Evolutionary conservation across 2,888 invertebrate genomes (phyloP).

Genomic region (Volucella inanis): DNA sequence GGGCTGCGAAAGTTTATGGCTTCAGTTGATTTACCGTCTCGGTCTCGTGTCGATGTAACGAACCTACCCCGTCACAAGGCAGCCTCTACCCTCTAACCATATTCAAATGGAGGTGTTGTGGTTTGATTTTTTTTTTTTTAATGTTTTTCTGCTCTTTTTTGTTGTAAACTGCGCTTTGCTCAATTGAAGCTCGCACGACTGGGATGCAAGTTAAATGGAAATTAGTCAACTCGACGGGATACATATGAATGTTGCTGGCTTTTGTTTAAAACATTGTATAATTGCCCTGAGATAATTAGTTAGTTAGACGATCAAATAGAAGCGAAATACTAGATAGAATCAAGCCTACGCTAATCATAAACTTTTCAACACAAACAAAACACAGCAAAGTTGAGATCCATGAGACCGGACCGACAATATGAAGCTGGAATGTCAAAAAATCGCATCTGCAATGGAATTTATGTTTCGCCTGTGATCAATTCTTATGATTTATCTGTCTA

Average conservation of each 20-base stretch:
- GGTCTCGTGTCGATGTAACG: background rate
- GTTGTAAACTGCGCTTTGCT: conserved; percentile 35
- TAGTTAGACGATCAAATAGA: conserved; percentile 41
- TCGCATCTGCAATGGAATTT: conserved; percentile 57
- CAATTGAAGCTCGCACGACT: conserved; percentile 35
- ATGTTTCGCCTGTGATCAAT: conserved; percentile 7
- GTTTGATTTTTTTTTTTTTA: conserved; percentile 35
- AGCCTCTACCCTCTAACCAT: conserved; percentile 20
- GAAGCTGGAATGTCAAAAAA: conserved; percentile 54
- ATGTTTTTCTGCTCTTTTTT: background rate
- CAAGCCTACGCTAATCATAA: conserved; percentile 49
- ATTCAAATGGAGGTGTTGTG: conserved; percentile 28
- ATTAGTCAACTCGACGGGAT: conserved; percentile 26
- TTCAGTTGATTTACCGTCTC: conserved; percentile 15
- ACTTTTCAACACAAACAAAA: conserved; percentile 26
- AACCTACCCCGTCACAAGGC: no score
- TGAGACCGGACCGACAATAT: no score
- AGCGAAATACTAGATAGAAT: conserved; percentile 38
- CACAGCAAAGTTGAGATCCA: background rate
- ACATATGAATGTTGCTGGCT: background rate
- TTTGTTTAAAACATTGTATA: conserved; percentile 55
- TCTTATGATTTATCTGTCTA: no score
- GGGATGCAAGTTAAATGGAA: conserved; percentile 30
- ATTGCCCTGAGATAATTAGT: conserved; percentile 64
- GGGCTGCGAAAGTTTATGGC: conserved; percentile 45